Conservation (phyloP, 2,888 invertebrate species). For the Drosophila acutilabella region DNA sequence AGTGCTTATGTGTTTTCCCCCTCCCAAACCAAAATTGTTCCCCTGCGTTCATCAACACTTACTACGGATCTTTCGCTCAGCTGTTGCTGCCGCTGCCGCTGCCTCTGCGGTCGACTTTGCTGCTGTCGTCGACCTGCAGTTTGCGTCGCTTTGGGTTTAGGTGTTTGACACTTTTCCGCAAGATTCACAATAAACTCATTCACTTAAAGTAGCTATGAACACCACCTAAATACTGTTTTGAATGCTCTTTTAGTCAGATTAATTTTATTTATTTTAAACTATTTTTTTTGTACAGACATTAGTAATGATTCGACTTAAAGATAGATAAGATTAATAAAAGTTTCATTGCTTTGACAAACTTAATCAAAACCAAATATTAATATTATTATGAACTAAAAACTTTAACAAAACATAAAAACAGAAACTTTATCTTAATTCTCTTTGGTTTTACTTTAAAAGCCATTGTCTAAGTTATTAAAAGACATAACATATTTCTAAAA, state of each 20-base stretch:
- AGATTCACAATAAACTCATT: constrained; percentile 32
- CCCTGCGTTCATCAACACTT: background rate
- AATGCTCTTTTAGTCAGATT: constrained; percentile 1
- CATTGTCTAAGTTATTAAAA: too few relatives aligned
- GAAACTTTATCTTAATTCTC: too few relatives aligned
- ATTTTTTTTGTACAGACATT: too few relatives aligned
- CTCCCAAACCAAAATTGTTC: constrained; percentile 6
- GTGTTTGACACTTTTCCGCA: constrained; percentile 72
- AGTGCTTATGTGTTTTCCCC: constrained; percentile 42
- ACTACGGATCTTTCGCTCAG: constrained; percentile 31
- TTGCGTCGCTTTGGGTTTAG: constrained; percentile 33
- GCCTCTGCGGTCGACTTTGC: background rate
- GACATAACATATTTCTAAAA: too few relatives aligned
- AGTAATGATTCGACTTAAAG: too few relatives aligned
- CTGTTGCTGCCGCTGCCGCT: constrained; percentile 28
- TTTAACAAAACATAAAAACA: too few relatives aligned
- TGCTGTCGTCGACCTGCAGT: constrained; percentile 34
- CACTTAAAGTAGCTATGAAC: constrained; percentile 10
- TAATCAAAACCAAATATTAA: too few relatives aligned
- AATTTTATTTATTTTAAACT: too few relatives aligned
- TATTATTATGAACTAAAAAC: too few relatives aligned
- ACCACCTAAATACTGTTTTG: background rate
- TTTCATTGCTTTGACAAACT: too few relatives aligned
- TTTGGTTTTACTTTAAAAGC: too few relatives aligned
- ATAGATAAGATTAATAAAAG: too few relatives aligned